phyloP scores from a whole-genome alignment of 2,113 vertebrate genomes.

The Gymnogyps californianus region DNA sequence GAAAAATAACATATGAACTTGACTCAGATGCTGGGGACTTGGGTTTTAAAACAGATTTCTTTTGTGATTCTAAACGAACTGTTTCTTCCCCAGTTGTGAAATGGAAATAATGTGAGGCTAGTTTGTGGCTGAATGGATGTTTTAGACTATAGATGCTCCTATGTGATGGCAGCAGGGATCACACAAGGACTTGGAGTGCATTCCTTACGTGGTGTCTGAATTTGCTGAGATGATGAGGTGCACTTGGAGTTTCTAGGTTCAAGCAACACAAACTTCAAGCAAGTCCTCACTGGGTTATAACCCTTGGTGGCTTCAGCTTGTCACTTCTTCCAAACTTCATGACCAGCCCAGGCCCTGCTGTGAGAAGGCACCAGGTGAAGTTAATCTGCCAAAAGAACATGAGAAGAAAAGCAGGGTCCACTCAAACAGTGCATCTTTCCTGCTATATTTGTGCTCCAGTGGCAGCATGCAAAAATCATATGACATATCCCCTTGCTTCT shows the following conservation, averaged over 20 bases:
- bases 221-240: neutral
- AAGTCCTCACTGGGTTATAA: neutral
- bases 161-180: neutral
- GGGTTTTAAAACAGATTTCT: neutral
- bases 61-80: neutral
- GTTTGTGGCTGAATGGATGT: neutral
- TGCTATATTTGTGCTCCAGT: neutral
- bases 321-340: neutral
- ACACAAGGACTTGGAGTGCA: neutral
- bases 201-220: fast-evolving
- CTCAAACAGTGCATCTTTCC: neutral
- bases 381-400: neutral
- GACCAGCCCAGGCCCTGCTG: neutral
- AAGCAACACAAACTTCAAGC: neutral
- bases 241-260: neutral
- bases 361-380: neutral
- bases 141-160: neutral
- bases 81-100: neutral
- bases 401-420: neutral
- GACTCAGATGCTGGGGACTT: neutral
- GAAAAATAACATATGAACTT: neutral
- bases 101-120: neutral
- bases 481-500: neutral
- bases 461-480: slow-evolving; percentile 3
- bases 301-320: neutral